Evolutionary conservation across 1,140 invertebrate genomes (phyloP), one percentile per base, ranked within the genome.

Genomic region (Calycopis cecrops): DNA sequence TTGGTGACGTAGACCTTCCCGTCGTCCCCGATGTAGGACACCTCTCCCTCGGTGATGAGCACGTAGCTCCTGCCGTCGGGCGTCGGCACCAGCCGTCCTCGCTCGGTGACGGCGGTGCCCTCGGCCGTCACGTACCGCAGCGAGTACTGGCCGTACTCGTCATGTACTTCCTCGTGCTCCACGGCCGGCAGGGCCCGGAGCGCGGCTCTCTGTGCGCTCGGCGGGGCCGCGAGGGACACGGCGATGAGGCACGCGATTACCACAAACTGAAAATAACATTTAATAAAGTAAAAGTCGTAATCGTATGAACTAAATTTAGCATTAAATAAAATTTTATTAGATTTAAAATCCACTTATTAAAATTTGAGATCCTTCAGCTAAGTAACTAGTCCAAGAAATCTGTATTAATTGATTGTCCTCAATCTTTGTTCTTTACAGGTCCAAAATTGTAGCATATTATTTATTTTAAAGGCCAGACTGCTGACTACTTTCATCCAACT

Each of bases 81-180:
- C n/a, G 65, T 67, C 0, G 74, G 73, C 10, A 85, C 71, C 0
- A 88, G 71, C 35, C 67, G 67, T 3, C 84, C 84, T 12, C 71
- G 59, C 65, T 88, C 82, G 7, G 66, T 70, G 3, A 86, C 68
- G 0, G 76, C 62, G 17, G 75, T 87, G 11, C 85, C 81, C 53
- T 87, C 82, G 6, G 71, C 82, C 4, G 80, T 81, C 38, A 79
- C 59, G 62, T 87, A 88, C 7, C 76, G 73, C 16, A 87, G 59
- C 1, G 83, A 71, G 56, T 76, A 88, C 59, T 85, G 79, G 3
- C 85, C 85, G 35, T 57, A 65, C 12, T 84, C 76, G 48, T 87
- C 82, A 50, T 76, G 76, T 10, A 75, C 65, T 48, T 85, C 80
- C 16, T 79, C 77, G 33, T 76, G 71, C 9, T 69, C 54, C 4